Evolutionary conservation across 2,888 invertebrate species (phyloP), one percentile per base, ranked within the genome.

Genomic region (Himalopsyche anomala): DNA sequence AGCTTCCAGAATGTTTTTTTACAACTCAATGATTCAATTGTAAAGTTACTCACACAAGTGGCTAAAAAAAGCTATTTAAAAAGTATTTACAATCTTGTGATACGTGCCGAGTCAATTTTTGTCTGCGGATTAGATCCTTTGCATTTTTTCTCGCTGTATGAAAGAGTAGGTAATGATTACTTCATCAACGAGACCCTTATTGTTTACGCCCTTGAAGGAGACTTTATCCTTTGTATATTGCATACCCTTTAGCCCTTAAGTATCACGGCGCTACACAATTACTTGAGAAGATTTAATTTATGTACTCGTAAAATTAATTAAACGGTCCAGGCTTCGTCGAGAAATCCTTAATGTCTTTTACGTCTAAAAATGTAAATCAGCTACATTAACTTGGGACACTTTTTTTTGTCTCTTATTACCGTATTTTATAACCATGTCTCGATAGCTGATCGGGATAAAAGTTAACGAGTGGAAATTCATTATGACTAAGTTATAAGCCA

Each of bases 231-330:
- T 62, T 62, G 62, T 62, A 62, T 62, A 62, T 62, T 62, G 62
- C 62, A 62, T 62, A 62, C 62, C 62, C 62, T 62, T 62, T 62
- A 62, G 62, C 62, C 19, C 28, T 62, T 62, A 62, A 62, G 62
- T 62, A 62, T 62, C 28, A 62, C 62, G 62, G 62, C 19, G 62
- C 28, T 62, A 62, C 62, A 62, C 62, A 62, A 62, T 62, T 28
- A 5, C 62, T 62, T 28, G 19, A 62, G 28, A 62, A 62, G 62
- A 62, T 62, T 62, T 62, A 62, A 62, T 62, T 62, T 62, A 62
- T 62, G 62, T 62, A 62, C 62, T 62, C 62, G 62, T 62, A 62
- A 62, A 62, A 62, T 62, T 62, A 62, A 62, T 62, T 62, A 62
- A 62, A 62, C 62, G 62, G 62, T 62, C 19, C 62, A 19, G 19